phyloP scores from a whole-genome alignment of 2,888 invertebrate genomes.

The Tachystola acroxantha region DNA sequence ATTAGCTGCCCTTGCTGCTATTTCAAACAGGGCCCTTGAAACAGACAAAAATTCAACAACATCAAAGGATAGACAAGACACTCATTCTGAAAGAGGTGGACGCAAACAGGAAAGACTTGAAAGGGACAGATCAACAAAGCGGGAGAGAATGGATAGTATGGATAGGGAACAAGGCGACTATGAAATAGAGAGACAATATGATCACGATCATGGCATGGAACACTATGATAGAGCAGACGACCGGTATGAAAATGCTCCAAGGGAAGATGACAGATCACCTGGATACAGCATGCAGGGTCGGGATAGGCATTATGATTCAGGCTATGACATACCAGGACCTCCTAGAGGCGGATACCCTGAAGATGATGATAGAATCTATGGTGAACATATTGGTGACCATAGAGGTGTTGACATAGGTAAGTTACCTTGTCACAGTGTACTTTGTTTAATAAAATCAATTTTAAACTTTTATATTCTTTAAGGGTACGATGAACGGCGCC shows the following conservation, averaged over 20 bases:
- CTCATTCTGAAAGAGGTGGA: slow-evolving; percentile 65
- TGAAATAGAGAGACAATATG: slow-evolving; percentile 67
- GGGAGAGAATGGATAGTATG: slow-evolving; percentile 65
- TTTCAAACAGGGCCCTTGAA: slow-evolving; percentile 65
- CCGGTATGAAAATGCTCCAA: slow-evolving; percentile 61
- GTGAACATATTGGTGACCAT: slow-evolving; percentile 64
- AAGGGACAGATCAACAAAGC: slow-evolving; percentile 70
- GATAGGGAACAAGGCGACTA: slow-evolving; percentile 71
- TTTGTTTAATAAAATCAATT: neutral
- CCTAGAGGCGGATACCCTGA: slow-evolving; percentile 67
- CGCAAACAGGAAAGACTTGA: slow-evolving; percentile 70
- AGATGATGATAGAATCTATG: slow-evolving; percentile 75
- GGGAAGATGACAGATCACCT: slow-evolving; percentile 67
- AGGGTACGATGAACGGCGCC: slow-evolving; percentile 73
- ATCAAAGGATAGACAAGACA: slow-evolving; percentile 68
- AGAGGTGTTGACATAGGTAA: slow-evolving; percentile 65
- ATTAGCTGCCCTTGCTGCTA: slow-evolving; percentile 77
- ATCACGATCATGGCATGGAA: slow-evolving; percentile 68
- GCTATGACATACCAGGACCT: slow-evolving; percentile 65
- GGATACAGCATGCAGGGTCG: slow-evolving; percentile 56
- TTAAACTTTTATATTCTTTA: slow-evolving; percentile 8
- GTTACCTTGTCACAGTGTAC: slow-evolving; percentile 6
- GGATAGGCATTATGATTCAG: slow-evolving; percentile 68
- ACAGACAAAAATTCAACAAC: slow-evolving; percentile 64
- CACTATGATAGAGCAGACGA: slow-evolving; percentile 70